Evolutionary conservation across 92 coral and sea anemone species (phyloP), one percentile per base, ranked within the genome.

Genomic region (Phenganax marumi): DNA sequence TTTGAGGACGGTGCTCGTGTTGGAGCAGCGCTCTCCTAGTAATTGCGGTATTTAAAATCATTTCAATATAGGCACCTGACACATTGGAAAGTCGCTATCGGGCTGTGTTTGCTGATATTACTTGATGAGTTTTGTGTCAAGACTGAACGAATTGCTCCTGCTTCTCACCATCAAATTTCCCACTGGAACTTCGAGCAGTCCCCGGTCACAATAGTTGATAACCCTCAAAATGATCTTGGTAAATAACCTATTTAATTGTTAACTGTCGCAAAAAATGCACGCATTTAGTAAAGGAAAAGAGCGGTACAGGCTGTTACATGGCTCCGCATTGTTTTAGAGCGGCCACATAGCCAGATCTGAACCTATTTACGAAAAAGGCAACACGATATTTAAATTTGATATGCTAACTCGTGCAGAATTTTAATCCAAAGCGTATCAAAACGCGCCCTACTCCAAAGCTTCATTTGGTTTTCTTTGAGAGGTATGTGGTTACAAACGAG

Each of bases 71-170:
- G 81, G 69, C 64, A 54, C 14, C 64, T 21, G 12, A 76, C 54
- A 13, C 81, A 52, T 23, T 55, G 52, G 48, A 76, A 46, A 57
- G 54, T 39, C 26, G 81, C 81, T 57, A 52, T 76, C 24, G 47
- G 62, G 54, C 69, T 76, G n/a, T 76, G 81, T 57, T 62, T 76
- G 50, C 50, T 76, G 48, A 21, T 76, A 8, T 48, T 76, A 25
- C 81, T 76, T 55, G 68, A 76, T 55, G 81, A 76, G 19, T 76
- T 76, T 48, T 76, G 48, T 23, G 68, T 76, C 23, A 76, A 76
- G 16, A 21, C 81, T 0, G 81, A 76, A 56, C 64, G 50, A 0
- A 6, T 48, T 3, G 55, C 68, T 11, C 16, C 52, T 22, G 50
- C 17, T 0, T 57, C 81, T 23, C 21, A 12, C 50, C 52, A 39